phyloP scores from a whole-genome alignment of 2,888 invertebrate species.

The Drosophila borborema region DNA sequence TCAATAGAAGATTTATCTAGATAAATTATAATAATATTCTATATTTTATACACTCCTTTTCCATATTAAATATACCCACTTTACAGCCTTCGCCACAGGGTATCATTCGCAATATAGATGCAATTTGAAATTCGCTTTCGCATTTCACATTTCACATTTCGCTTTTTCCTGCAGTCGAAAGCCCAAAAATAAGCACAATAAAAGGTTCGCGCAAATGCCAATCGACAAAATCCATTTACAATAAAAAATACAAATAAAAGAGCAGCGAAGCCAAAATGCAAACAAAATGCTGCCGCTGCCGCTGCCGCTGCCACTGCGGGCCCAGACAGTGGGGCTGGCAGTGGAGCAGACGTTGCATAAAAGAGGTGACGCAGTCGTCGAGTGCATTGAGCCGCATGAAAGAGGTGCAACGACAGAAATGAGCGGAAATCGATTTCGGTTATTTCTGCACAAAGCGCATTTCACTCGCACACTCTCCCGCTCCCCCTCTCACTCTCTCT shows the following conservation, averaged over 20 bases:
- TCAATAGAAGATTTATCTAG: no score
- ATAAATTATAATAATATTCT: not conserved
- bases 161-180: constrained; percentile 35
- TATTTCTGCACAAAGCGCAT: constrained; percentile 38
- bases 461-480: constrained; percentile 5
- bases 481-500: not conserved
- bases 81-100: not conserved
- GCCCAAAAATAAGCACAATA: constrained; percentile 38
- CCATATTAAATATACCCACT: not conserved
- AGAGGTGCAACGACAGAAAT: constrained; percentile 31
- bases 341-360: constrained; percentile 41
- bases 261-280: constrained; percentile 46
- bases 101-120: constrained; percentile 19
- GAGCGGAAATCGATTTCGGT: constrained; percentile 73
- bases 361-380: constrained; percentile 46
- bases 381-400: constrained; percentile 59
- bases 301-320: constrained; percentile 5
- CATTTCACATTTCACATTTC: constrained; percentile 32
- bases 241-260: constrained; percentile 20
- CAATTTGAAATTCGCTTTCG: constrained; percentile 56
- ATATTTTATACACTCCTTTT: not conserved
- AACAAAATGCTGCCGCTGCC: constrained; percentile 24
- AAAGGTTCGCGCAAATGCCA: constrained; percentile 54
- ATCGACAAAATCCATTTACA: constrained; percentile 59
- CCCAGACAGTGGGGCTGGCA: not conserved